phyloP scores from a whole-genome alignment of 1,140 invertebrate species.

The Brachionus sp. region DNA sequence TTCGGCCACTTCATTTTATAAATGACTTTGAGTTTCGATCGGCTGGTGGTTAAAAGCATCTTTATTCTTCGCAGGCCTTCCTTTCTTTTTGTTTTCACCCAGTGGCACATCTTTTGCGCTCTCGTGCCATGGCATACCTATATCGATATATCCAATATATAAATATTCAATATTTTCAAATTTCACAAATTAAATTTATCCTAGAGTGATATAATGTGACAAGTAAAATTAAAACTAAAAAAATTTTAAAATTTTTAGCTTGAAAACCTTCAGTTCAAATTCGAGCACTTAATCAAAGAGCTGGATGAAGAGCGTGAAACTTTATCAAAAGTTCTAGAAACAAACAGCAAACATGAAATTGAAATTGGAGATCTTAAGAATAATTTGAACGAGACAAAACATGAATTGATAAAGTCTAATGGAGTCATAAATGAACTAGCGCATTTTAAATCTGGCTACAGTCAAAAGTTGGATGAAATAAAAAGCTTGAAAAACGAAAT shows the following conservation, averaged over 20 bases:
- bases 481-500: constrained; percentile 19
- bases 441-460: constrained; percentile 2
- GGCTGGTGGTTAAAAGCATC: too few species aligned
- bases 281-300: constrained; percentile 4
- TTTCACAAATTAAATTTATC: background rate
- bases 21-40: too few species aligned
- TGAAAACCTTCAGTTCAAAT: constrained; percentile 11
- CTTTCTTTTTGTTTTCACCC: too few species aligned
- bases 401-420: background rate
- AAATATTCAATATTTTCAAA: too few species aligned
- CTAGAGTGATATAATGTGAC: too few species aligned
- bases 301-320: constrained; percentile 7
- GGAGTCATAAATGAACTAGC: constrained; percentile 4
- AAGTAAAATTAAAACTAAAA: too few species aligned
- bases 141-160: too few species aligned
- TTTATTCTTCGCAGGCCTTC: too few species aligned
- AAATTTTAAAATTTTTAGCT: background rate
- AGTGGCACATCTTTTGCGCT: too few species aligned
- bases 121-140: too few species aligned
- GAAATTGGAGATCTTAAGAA: constrained; percentile 3
- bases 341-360: constrained; percentile 1
- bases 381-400: background rate
- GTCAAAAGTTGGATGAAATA: constrained; percentile 4
- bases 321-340: constrained; percentile 19
- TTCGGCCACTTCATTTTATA: too few species aligned